These are phyloP conservation scores for Reticulitermes speratus DNA, from an alignment of 1,140 invertebrate species.

Conservation along the genomic window DNA sequence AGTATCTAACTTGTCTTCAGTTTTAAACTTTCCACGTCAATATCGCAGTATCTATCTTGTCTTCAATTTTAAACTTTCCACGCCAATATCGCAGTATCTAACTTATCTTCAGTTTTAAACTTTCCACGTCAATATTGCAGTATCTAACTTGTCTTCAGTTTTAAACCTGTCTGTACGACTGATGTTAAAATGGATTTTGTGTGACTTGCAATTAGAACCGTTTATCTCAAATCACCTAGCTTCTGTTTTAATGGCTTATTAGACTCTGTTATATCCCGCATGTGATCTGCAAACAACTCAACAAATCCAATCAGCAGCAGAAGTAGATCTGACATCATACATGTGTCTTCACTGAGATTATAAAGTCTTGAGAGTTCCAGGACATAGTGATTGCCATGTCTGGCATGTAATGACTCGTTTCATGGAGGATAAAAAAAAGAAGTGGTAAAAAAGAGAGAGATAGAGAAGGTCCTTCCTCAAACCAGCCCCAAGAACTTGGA, in stretches of 20 bases:
- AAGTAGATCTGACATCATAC: neutral
- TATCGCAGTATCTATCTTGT: too few relatives aligned
- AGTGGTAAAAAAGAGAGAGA: neutral
- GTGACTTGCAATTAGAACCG: too few relatives aligned
- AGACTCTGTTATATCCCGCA: neutral
- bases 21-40: too few relatives aligned
- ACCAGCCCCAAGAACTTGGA: slow-evolving; percentile 8
- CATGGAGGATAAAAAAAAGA: neutral
- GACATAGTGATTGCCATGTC: neutral
- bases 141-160: too few relatives aligned
- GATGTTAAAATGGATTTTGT: too few relatives aligned
- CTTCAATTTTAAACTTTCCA: too few relatives aligned
- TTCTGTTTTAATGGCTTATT: neutral
- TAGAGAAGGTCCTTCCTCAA: neutral
- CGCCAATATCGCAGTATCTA: too few relatives aligned
- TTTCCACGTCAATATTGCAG: too few relatives aligned
- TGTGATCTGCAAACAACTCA: neutral
- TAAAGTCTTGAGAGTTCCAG: neutral
- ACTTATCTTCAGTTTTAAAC: too few relatives aligned
- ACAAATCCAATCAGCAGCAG: neutral
- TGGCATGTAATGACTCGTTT: neutral
- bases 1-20: too few relatives aligned
- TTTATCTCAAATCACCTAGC: too few relatives aligned
- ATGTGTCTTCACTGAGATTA: neutral
- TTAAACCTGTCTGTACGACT: too few relatives aligned